Evolutionary conservation across 1,140 invertebrate genomes (phyloP).

Genomic region (Magallana gigas): DNA sequence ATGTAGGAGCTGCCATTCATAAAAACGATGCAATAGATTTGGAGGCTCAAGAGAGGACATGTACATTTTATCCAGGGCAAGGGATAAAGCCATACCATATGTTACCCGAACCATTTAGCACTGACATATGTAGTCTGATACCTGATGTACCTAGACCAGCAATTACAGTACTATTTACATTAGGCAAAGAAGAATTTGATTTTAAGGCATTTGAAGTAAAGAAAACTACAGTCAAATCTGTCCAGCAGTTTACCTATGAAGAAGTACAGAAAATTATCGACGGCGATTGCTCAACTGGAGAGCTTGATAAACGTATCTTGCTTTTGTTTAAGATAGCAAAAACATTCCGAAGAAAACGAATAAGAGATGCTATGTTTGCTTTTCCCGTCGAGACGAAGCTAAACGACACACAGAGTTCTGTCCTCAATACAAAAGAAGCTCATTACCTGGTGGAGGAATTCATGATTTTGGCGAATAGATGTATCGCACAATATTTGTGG

Average conservation of each 20-base stretch:
- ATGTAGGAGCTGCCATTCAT: slow-evolving; percentile 70
- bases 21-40: slow-evolving; percentile 64
- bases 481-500: slow-evolving; percentile 51
- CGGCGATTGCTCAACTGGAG: background rate
- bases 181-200: slow-evolving; percentile 50
- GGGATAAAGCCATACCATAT: slow-evolving; percentile 70
- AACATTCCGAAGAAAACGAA: slow-evolving; percentile 55
- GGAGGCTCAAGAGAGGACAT: slow-evolving; percentile 70
- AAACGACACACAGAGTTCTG: slow-evolving; percentile 44
- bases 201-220: slow-evolving; percentile 12
- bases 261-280: slow-evolving; percentile 62
- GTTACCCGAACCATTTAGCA: slow-evolving; percentile 76
- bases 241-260: slow-evolving; percentile 56
- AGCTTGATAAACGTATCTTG: slow-evolving; percentile 48
- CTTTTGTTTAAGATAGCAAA: slow-evolving; percentile 59
- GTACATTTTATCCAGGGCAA: slow-evolving; percentile 68
- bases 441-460: slow-evolving; percentile 71
- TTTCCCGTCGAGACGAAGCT: slow-evolving; percentile 56
- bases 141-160: slow-evolving; percentile 68
- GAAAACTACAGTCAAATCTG: slow-evolving; percentile 57
- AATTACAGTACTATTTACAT: slow-evolving; percentile 65
- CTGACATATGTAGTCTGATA: slow-evolving; percentile 77
- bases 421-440: slow-evolving; percentile 62
- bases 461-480: slow-evolving; percentile 69
- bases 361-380: slow-evolving; percentile 54